Percentiles rank a stretch among this genome's conserved stretches.
These are phyloP conservation scores for Eristalis intricaria DNA, from an alignment of 2,888 invertebrate genomes.

Conservation along the genomic window DNA sequence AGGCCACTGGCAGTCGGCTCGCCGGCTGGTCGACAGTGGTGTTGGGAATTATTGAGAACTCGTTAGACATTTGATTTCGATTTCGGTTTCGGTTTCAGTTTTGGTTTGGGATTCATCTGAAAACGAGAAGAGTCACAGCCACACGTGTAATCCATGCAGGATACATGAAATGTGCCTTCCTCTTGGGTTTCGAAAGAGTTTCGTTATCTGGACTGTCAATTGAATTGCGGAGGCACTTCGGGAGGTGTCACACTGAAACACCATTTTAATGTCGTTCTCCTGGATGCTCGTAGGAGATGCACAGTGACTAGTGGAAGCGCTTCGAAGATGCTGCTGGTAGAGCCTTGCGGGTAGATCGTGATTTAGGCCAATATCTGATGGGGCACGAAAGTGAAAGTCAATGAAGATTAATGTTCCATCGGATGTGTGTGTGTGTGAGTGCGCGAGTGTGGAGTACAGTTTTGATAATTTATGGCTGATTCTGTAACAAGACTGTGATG, in stretches of 20 bases:
- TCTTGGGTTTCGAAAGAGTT: conserved; percentile 26
- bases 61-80: conserved; percentile 68
- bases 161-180: conserved; percentile 47
- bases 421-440: background rate
- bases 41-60: conserved; percentile 67
- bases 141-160: conserved; percentile 38
- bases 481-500: background rate
- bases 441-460: background rate
- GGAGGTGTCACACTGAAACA: conserved; percentile 60
- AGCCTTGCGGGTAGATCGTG: conserved; percentile 40
- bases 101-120: conserved; percentile 28
- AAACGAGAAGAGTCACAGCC: conserved; percentile 38
- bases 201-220: conserved; percentile 55
- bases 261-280: conserved; percentile 60
- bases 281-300: background rate
- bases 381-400: conserved; percentile 65
- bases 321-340: background rate
- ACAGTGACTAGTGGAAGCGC: conserved; percentile 4
- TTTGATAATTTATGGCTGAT: conserved; percentile 32
- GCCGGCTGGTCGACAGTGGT: background rate
- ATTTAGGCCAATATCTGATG: conserved; percentile 60
- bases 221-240: conserved; percentile 32
- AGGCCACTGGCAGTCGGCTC: conserved; percentile 4
- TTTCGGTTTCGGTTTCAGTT: conserved; percentile 48
- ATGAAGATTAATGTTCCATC: conserved; percentile 50